Evolutionary conservation across 2,888 invertebrate genomes (phyloP).

Genomic region (Pycnomerus fuliginosus): DNA sequence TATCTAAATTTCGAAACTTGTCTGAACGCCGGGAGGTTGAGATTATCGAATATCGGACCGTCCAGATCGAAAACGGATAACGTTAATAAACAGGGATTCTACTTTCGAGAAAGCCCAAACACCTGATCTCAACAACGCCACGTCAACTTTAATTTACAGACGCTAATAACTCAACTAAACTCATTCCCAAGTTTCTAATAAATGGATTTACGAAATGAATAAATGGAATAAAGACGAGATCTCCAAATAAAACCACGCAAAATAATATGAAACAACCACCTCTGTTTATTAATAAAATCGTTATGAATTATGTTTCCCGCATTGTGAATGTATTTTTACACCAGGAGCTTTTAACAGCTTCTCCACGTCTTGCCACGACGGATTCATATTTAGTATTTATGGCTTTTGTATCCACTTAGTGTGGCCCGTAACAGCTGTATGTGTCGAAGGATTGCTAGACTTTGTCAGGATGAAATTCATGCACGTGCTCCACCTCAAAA

Average conservation of each 20-base stretch:
- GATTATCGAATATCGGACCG: not conserved
- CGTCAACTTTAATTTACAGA: not conserved
- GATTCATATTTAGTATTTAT: slow-evolving; percentile 43
- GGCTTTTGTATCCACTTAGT: slow-evolving; percentile 40
- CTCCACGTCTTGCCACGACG: slow-evolving; percentile 12
- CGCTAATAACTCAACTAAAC: slow-evolving; percentile 3
- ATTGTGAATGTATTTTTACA: slow-evolving; percentile 41
- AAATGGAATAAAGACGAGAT: too few species aligned
- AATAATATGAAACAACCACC: slow-evolving; percentile 42
- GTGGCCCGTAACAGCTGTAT: slow-evolving; percentile 38
- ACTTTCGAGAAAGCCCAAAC: too few species aligned
- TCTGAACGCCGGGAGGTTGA: not conserved
- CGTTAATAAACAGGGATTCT: too few species aligned
- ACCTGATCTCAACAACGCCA: too few species aligned
- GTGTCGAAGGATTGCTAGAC: slow-evolving; percentile 25
- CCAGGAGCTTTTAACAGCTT: slow-evolving; percentile 21
- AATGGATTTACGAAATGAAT: not conserved
- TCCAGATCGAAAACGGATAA: too few species aligned
- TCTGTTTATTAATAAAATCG: slow-evolving; percentile 37
- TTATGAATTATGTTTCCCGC: slow-evolving; percentile 44
- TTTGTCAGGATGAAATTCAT: too few species aligned
- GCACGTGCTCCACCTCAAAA: too few species aligned
- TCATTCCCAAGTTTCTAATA: slow-evolving; percentile 4
- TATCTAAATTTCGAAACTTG: slow-evolving; percentile 1
- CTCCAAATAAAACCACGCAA: too few species aligned